Percentiles rank a stretch among this genome's conserved stretches.
Evolutionary conservation across 1,140 invertebrate genomes (phyloP).

Genomic region (Brachionus asplanchnoidis): DNA sequence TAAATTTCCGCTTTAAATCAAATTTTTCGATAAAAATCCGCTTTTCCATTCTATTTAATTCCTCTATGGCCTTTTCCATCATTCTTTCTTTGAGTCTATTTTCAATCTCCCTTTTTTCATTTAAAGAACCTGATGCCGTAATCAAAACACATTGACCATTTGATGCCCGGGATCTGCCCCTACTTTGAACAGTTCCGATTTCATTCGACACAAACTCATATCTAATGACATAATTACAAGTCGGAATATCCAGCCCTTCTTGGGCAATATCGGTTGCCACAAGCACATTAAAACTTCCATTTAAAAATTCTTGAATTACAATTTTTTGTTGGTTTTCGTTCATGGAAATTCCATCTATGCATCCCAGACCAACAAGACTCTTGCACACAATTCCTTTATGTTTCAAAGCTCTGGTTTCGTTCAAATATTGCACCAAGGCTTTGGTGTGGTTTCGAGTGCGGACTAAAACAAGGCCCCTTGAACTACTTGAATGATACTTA

Average conservation of each 20-base stretch:
- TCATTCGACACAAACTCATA: constrained; percentile 44
- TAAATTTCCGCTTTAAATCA: not conserved
- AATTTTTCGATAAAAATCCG: not conserved
- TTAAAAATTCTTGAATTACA: not conserved
- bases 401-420: not conserved
- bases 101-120: constrained; percentile 34
- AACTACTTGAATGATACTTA: not conserved
- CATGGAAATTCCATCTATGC: not conserved
- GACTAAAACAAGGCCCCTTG: constrained; percentile 10
- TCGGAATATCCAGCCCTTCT: constrained; percentile 42
- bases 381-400: not conserved
- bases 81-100: constrained; percentile 37
- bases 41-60: not conserved
- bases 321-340: constrained; percentile 8
- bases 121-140: constrained; percentile 4
- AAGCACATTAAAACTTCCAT: not conserved
- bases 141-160: constrained; percentile 42
- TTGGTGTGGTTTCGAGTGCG: not conserved
- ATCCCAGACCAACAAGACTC: not conserved
- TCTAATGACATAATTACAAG: constrained; percentile 43
- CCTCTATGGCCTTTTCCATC: constrained; percentile 19
- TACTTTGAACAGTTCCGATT: constrained; percentile 43
- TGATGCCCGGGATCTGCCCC: constrained; percentile 39
- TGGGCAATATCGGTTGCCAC: constrained; percentile 42
- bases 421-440: not conserved